phyloP scores from a whole-genome alignment of 1,140 invertebrate species.

The Mya arenaria region DNA sequence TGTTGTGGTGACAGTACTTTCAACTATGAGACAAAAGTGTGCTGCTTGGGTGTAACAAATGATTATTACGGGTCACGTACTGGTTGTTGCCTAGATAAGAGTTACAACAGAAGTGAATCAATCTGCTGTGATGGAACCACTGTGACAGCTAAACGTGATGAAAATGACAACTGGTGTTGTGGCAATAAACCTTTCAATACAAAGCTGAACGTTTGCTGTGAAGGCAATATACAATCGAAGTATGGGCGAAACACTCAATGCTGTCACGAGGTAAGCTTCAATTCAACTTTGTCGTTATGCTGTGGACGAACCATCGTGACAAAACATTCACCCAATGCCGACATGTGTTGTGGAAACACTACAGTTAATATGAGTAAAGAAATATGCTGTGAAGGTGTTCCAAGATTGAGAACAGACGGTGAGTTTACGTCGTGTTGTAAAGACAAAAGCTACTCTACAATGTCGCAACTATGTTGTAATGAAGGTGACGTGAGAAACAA shows the following conservation, averaged over 20 bases:
- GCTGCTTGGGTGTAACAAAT: constrained; percentile 5
- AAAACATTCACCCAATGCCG: background rate
- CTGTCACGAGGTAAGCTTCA: constrained; percentile 26
- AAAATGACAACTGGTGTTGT: constrained; percentile 39
- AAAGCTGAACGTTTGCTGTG: constrained; percentile 12
- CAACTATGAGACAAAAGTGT: constrained; percentile 23
- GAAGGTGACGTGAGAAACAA: constrained; percentile 3
- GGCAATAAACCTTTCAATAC: constrained; percentile 17
- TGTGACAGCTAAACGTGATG: background rate
- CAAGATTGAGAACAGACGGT: background rate
- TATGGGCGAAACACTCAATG: constrained; percentile 17
- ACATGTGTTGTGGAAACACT: constrained; percentile 25
- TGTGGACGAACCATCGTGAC: background rate
- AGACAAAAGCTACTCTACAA: constrained; percentile 1
- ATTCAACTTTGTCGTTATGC: constrained; percentile 5
- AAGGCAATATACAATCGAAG: constrained; percentile 12
- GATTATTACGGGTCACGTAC: background rate
- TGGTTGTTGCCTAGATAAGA: constrained; percentile 19
- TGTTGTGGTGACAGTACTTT: constrained; percentile 37
- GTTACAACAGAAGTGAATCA: background rate
- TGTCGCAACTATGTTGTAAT: background rate
- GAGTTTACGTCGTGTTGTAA: constrained; percentile 27
- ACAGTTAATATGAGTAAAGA: background rate
- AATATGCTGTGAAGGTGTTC: background rate
- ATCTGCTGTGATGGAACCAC: constrained; percentile 10